phyloP scores from a whole-genome alignment of 2,113 vertebrate genomes.

The Charina bottae region DNA sequence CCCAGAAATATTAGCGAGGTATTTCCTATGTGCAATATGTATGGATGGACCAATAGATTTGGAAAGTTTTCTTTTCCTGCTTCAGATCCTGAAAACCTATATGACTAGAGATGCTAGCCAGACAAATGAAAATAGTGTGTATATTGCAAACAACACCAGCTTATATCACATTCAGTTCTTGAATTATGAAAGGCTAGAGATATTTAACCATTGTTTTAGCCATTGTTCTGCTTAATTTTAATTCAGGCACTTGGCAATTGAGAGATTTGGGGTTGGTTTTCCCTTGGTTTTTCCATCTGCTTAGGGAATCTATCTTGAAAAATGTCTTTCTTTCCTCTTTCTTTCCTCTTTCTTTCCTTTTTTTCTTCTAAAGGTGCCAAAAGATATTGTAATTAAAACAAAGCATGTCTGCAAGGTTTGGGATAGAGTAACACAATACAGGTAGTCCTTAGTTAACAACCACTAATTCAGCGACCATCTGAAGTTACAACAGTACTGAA shows the following conservation, averaged over 20 bases:
- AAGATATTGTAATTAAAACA: constrained; percentile 5
- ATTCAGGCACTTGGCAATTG: neutral
- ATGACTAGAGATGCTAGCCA: neutral
- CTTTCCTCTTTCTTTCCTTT: no score
- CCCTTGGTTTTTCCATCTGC: neutral
- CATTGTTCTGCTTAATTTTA: neutral
- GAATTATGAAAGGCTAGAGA: neutral
- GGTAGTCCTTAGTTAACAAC: neutral
- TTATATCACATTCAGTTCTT: neutral
- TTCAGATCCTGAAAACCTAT: neutral
- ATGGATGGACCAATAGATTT: neutral
- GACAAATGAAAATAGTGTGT: neutral
- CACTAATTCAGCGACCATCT: neutral
- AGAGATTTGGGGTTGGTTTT: neutral
- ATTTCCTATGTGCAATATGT: neutral
- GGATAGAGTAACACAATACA: neutral
- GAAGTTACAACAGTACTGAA: neutral
- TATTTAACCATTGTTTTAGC: neutral
- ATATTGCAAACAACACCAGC: neutral
- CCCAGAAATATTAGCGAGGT: neutral
- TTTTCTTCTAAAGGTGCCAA: neutral
- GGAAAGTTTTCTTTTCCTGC: neutral
- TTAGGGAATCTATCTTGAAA: neutral
- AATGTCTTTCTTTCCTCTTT: neutral
- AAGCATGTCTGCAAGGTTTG: neutral